Evolutionary conservation across 2,797 vertebrate genomes (phyloP).

Genomic region (Nannoperca australis): DNA sequence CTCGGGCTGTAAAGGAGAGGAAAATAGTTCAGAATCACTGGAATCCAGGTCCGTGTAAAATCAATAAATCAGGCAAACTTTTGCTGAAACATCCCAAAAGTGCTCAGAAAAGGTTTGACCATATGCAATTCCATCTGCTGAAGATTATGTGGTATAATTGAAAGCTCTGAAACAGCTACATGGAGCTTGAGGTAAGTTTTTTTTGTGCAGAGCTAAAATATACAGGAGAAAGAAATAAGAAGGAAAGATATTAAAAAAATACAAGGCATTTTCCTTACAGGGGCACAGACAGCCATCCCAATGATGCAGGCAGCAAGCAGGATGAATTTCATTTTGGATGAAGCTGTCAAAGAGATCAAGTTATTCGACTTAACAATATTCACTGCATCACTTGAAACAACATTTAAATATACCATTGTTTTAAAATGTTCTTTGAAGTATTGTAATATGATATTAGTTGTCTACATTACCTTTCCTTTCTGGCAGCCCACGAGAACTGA

Average conservation of each 20-base stretch:
- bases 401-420: not conserved
- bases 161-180: not conserved
- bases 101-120: not conserved
- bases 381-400: not conserved
- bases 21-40: constrained; percentile 3
- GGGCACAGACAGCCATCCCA: constrained; percentile 72
- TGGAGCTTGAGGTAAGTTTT: not conserved
- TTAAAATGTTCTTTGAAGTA: not conserved
- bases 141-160: not conserved
- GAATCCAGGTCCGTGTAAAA: constrained; percentile 12
- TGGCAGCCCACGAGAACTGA: constrained; percentile 33
- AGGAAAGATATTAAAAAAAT: not conserved
- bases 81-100: no score
- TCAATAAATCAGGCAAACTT: not conserved
- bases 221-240: not conserved
- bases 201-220: not conserved
- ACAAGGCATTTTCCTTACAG: constrained; percentile 61
- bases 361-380: not conserved
- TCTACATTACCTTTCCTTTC: constrained; percentile 64
- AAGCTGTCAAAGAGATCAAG: constrained; percentile 54
- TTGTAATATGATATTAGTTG: not conserved
- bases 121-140: not conserved
- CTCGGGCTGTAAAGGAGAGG: constrained; percentile 46
- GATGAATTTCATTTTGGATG: constrained; percentile 73
- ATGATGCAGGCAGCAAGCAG: constrained; percentile 70